These are phyloP conservation scores for Zaprionus inermis DNA, from an alignment of 1,140 invertebrate species.

Conservation along the genomic window DNA sequence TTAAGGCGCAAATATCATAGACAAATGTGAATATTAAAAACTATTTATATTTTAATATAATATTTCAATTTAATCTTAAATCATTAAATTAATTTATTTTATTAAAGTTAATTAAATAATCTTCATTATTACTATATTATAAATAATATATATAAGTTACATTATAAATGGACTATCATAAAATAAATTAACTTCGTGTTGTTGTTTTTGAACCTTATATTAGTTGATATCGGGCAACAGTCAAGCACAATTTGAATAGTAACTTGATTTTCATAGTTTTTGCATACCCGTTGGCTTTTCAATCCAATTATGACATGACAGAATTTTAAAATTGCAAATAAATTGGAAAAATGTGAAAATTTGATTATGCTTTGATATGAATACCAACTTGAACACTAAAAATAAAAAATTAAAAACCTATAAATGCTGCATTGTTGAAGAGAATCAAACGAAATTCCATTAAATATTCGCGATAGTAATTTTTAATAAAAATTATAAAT, in stretches of 20 bases:
- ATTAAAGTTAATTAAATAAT: no score
- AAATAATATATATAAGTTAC: no score
- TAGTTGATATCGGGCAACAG: neutral
- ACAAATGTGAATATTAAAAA: neutral
- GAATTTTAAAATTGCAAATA: neutral
- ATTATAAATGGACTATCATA: no score
- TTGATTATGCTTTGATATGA: conserved; percentile 1
- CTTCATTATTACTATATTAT: no score
- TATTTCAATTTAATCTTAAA: no score
- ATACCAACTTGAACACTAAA: neutral
- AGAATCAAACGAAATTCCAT: neutral
- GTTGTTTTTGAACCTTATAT: neutral
- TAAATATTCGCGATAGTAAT: neutral
- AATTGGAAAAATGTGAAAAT: neutral
- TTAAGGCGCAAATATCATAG: neutral
- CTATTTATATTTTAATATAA: neutral
- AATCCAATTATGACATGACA: conserved; percentile 6
- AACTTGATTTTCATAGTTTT: neutral
- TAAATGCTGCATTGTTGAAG: neutral
- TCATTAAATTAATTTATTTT: no score
- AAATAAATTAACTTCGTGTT: no score
- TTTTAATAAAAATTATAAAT: neutral
- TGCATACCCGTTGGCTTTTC: conserved; percentile 1
- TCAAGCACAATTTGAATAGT: neutral
- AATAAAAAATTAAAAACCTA: neutral